Evolutionary conservation across 1,140 invertebrate genomes (phyloP).

Genomic region (Probaryconus sp.): DNA sequence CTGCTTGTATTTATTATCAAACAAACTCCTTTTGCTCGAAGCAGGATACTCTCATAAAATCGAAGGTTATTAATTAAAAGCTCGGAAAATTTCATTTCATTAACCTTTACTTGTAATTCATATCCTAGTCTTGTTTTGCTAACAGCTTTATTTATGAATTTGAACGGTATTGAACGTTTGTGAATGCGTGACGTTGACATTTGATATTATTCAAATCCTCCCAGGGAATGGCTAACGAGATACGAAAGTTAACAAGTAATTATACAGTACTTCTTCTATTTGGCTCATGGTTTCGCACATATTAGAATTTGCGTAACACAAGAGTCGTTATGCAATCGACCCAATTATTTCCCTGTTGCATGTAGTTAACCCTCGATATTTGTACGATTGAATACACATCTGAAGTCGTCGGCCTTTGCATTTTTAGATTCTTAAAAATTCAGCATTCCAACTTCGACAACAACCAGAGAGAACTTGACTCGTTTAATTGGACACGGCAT

Average conservation of each 20-base stretch:
- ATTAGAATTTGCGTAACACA: constrained; percentile 58
- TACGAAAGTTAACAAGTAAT: constrained; percentile 47
- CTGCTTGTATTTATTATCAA: too few species aligned
- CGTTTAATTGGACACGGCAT: too few species aligned
- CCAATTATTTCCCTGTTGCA: constrained; percentile 56
- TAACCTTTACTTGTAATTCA: too few species aligned
- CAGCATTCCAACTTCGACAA: too few species aligned
- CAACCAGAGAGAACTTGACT: too few species aligned
- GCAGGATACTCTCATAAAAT: too few species aligned
- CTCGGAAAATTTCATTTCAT: too few species aligned
- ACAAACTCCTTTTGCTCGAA: too few species aligned
- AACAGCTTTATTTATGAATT: not conserved
- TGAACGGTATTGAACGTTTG: constrained; percentile 1
- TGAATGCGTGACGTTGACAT: constrained; percentile 37
- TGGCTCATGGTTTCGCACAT: constrained; percentile 45
- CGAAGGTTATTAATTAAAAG: too few species aligned
- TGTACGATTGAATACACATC: constrained; percentile 14
- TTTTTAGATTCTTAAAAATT: not conserved
- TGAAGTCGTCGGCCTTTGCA: constrained; percentile 20
- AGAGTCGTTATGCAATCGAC: constrained; percentile 48
- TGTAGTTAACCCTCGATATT: constrained; percentile 37
- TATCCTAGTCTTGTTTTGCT: constrained; percentile 1
- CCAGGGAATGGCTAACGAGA: constrained; percentile 39
- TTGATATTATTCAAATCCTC: constrained; percentile 40
- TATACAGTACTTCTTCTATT: constrained; percentile 44